phyloP scores from a whole-genome alignment of 2,797 vertebrate genomes.

The Chanos chanos region DNA sequence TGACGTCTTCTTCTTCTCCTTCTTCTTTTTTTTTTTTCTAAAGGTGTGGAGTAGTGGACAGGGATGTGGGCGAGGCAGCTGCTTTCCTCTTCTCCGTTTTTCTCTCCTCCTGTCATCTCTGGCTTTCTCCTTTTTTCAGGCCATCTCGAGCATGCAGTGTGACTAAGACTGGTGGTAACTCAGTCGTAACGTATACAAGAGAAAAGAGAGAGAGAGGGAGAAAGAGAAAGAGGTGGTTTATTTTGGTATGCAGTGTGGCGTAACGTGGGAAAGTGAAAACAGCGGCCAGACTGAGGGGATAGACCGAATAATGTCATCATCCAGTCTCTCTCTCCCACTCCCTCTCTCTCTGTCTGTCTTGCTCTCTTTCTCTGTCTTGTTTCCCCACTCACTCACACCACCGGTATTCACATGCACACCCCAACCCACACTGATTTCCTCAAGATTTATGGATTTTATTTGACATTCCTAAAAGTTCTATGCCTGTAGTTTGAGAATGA shows the following conservation, averaged over 20 bases:
- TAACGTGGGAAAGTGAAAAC: constrained; percentile 63
- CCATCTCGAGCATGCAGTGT: constrained; percentile 21
- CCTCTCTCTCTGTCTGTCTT: constrained; percentile 44
- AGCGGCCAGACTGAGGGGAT: constrained; percentile 3
- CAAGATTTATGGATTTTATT: constrained; percentile 69
- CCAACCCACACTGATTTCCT: constrained; percentile 42
- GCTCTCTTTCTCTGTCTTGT: constrained; percentile 30
- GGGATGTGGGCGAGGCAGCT: constrained; percentile 31
- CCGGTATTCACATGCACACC: too few species aligned
- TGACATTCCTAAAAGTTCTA: constrained; percentile 61
- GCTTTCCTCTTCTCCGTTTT: constrained; percentile 38
- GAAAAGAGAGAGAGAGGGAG: constrained; percentile 21
- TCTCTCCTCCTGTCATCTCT: constrained; percentile 24
- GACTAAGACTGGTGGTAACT: constrained; percentile 16
- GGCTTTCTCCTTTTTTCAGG: constrained; percentile 24
- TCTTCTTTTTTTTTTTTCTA: constrained; percentile 26
- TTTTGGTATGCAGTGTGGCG: constrained; percentile 54
- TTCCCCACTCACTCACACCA: constrained; percentile 38
- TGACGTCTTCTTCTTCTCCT: constrained; percentile 10
- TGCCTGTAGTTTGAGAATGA: constrained; percentile 73
- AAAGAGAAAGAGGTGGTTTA: constrained; percentile 40
- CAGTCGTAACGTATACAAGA: constrained; percentile 16
- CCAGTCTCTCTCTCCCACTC: constrained; percentile 7
- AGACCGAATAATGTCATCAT: constrained; percentile 8
- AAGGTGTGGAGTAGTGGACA: constrained; percentile 3